These are phyloP conservation scores for Melanotaenia nigrans DNA, from an alignment of 2,797 vertebrate species.

Conservation along the genomic window DNA sequence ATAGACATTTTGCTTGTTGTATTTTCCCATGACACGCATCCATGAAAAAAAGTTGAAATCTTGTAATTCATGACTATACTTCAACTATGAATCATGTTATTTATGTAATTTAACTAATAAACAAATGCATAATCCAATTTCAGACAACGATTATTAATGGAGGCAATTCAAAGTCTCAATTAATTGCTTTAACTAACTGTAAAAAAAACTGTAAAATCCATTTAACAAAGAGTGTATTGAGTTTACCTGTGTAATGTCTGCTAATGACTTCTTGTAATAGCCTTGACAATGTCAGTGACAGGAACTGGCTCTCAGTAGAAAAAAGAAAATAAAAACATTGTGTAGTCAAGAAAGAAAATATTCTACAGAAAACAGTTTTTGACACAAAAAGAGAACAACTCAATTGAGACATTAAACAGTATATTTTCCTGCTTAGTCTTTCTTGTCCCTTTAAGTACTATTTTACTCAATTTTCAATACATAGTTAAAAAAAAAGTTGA, in stretches of 20 bases:
- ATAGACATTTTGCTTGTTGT: slow-evolving; percentile 14
- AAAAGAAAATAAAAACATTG: slow-evolving; percentile 19
- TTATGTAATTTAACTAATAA: slow-evolving; percentile 16
- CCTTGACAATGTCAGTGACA: slow-evolving; percentile 21
- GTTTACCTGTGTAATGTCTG: slow-evolving; percentile 56
- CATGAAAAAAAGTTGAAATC: not conserved
- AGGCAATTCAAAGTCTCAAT: not conserved
- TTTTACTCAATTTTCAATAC: not conserved
- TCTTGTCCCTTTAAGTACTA: not conserved
- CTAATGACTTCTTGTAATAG: slow-evolving; percentile 38
- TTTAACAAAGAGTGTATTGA: slow-evolving; percentile 57
- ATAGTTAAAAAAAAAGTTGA: not conserved
- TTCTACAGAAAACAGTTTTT: slow-evolving; percentile 3
- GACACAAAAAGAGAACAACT: not conserved
- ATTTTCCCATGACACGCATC: not conserved
- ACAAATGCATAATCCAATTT: slow-evolving; percentile 8
- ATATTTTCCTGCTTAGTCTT: not conserved
- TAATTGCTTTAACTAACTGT: slow-evolving; percentile 8
- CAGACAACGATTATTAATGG: not conserved
- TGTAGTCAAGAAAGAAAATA: slow-evolving; percentile 23
- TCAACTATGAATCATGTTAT: not conserved
- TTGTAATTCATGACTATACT: too few species aligned
- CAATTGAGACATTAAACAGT: not conserved
- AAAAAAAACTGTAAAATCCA: too few species aligned
- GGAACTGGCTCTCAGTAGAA: slow-evolving; percentile 23